A percentile compares a stretch with the other conserved stretches of the same genome.
Evolutionary conservation across 2,113 vertebrate species (phyloP).

Genomic region (Shinisaurus crocodilurus): DNA sequence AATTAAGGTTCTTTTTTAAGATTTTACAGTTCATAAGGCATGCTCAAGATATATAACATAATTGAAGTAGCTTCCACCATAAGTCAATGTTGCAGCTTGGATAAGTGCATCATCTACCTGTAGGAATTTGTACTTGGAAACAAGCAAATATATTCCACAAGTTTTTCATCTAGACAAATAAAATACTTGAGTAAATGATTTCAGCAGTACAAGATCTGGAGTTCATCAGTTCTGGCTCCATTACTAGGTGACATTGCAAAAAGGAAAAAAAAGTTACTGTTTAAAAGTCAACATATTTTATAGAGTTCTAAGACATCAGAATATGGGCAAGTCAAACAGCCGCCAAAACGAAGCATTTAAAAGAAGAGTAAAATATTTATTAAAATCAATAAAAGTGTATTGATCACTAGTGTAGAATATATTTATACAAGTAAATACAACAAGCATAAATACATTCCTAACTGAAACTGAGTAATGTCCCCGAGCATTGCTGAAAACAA

Average conservation of each 20-base stretch:
- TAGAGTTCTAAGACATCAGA: not conserved
- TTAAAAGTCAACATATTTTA: constrained; percentile 3
- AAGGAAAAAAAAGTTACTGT: not conserved
- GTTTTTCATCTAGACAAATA: not conserved
- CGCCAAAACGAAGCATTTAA: not conserved
- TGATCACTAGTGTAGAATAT: not conserved
- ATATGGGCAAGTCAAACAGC: not conserved
- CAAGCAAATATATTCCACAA: constrained; percentile 15
- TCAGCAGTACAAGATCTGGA: not conserved
- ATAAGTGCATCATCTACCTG: constrained; percentile 1
- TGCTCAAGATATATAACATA: not conserved
- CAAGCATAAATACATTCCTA: not conserved
- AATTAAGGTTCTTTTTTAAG: not conserved
- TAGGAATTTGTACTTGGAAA: constrained; percentile 13
- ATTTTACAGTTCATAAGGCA: constrained; percentile 8
- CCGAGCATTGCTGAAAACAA: too few species aligned
- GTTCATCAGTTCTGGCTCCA: constrained; percentile 12
- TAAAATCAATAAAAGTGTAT: not conserved
- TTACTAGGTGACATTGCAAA: not conserved
- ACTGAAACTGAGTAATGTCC: not conserved
- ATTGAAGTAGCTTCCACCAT: not conserved
- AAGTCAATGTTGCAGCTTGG: not conserved
- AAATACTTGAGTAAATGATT: not conserved
- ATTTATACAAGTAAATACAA: not conserved
- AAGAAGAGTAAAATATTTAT: not conserved